Evolutionary conservation across 2,888 invertebrate genomes (phyloP).

Genomic region (Leucania comma): DNA sequence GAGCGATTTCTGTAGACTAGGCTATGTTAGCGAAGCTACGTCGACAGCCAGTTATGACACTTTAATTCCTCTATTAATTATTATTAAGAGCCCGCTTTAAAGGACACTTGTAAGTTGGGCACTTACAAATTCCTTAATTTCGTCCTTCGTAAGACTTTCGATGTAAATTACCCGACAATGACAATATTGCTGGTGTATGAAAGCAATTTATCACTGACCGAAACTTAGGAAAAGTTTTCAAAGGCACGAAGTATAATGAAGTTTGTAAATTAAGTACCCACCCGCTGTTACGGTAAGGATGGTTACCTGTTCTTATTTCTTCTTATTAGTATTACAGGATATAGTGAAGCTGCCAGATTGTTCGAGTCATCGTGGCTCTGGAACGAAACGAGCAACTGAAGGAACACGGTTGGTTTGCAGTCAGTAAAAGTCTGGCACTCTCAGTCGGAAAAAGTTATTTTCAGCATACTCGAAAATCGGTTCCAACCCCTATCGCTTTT

Average conservation of each 20-base stretch:
- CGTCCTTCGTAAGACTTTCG: slow-evolving; percentile 31
- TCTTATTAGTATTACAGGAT: no score
- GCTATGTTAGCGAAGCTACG: not conserved
- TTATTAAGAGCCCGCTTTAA: not conserved
- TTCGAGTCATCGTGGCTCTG: no score
- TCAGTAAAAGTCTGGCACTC: no score
- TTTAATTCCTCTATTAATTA: not conserved
- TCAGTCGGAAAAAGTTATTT: no score
- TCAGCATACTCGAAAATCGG: no score
- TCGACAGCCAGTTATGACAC: not conserved
- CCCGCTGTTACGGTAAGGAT: slow-evolving; percentile 35
- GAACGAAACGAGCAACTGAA: no score
- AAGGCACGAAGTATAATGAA: slow-evolving; percentile 61
- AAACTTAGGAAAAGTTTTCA: slow-evolving; percentile 57
- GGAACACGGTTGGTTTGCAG: no score
- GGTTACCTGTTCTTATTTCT: slow-evolving; percentile 28
- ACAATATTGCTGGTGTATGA: slow-evolving; percentile 56
- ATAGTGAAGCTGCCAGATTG: no score
- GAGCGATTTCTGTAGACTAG: not conserved
- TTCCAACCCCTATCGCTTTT: no score
- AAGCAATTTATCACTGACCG: slow-evolving; percentile 64
- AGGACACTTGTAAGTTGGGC: not conserved
- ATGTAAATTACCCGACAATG: slow-evolving; percentile 59
- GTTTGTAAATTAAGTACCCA: slow-evolving; percentile 66
- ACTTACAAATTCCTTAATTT: slow-evolving; percentile 43